Conservation (phyloP, 2,888 invertebrate species). For the Sesia bembeciformis region DNA sequence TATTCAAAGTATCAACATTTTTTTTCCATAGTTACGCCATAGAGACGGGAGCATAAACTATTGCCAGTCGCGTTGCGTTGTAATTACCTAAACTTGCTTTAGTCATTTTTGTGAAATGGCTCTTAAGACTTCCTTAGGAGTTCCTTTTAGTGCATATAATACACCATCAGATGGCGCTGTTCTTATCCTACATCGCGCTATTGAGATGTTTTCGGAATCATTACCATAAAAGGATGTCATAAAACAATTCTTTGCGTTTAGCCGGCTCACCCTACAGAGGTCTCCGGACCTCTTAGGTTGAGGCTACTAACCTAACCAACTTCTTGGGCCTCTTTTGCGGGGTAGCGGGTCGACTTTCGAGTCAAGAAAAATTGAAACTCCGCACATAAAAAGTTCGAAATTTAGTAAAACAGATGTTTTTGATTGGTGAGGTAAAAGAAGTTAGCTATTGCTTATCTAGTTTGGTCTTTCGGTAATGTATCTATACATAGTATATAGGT, state of each 20-base stretch:
- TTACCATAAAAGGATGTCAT: slow-evolving; percentile 11
- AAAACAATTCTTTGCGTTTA: rapidly evolving
- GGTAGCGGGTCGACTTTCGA: slow-evolving; percentile 61
- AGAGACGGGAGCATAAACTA: no score
- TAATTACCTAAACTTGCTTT: no score
- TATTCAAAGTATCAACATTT: no score
- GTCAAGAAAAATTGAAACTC: slow-evolving; percentile 68
- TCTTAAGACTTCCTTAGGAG: no score
- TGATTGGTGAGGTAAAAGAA: no score
- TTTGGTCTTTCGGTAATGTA: no score
- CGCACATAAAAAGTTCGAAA: slow-evolving; percentile 18
- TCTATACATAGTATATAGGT: no score
- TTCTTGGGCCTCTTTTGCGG: slow-evolving; percentile 69
- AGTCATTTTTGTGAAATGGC: no score
- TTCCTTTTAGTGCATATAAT: no score
- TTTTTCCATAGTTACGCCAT: no score
- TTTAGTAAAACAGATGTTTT: neutral
- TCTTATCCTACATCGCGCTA: slow-evolving; percentile 27
- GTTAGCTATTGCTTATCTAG: no score
- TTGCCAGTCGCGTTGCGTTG: no score
- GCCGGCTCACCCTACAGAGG: slow-evolving; percentile 86
- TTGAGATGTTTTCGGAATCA: slow-evolving; percentile 13
- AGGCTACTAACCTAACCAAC: slow-evolving; percentile 71
- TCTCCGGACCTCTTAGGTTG: slow-evolving; percentile 78
- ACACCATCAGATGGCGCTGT: slow-evolving; percentile 26